Evolutionary conservation across 1,140 invertebrate species (phyloP), one percentile per base, ranked within the genome.

Genomic region (Tyrophagus putrescentiae): DNA sequence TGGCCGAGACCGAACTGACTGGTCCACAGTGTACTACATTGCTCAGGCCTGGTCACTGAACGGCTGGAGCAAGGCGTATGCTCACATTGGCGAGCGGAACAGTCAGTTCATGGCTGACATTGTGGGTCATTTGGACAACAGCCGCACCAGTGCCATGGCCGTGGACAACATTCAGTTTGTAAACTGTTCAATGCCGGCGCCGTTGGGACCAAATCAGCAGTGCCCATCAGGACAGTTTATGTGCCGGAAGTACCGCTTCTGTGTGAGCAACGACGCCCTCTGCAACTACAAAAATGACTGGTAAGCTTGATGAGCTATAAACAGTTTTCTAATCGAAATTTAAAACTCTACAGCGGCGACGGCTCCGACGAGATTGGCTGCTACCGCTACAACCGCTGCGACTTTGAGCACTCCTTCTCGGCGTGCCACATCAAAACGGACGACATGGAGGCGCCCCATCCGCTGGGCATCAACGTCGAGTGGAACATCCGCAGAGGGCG

Each of bases 241-340:
- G 9, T 66, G 63, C 39, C 18, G 27, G 56, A 42, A 67, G 57
- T 11, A 28, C 44, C 27, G 44, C 44, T 27, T 64, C 42, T 62
- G 57, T 62, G 25, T 66, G 4, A 62, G 34, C 3, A 31, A 52
- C 3, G 57, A 64, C 52, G 27, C 31, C 18, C 13, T 64, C 6
- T 89, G 88, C 71, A 85, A 92, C 71, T 81, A 84, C 6, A 74
- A 84, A 4, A 85, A 93, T 70, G 87, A 94, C 69, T 96, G 92
- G n/a, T n/a, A n/a, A n/a, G n/a, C n/a, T n/a, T n/a, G n/a, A n/a
- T n/a, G n/a, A n/a, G n/a, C n/a, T n/a, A n/a, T n/a, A n/a, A n/a
- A n/a, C n/a, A n/a, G n/a, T n/a, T n/a, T n/a, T n/a, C n/a, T n/a
- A n/a, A n/a, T n/a, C n/a, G n/a, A n/a, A n/a, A n/a, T n/a, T n/a